A percentile compares a stretch with the other conserved stretches of the same genome.
These are phyloP conservation scores for Lithophane semibrunnea DNA, from an alignment of 2,888 invertebrate species.

Conservation along the genomic window DNA sequence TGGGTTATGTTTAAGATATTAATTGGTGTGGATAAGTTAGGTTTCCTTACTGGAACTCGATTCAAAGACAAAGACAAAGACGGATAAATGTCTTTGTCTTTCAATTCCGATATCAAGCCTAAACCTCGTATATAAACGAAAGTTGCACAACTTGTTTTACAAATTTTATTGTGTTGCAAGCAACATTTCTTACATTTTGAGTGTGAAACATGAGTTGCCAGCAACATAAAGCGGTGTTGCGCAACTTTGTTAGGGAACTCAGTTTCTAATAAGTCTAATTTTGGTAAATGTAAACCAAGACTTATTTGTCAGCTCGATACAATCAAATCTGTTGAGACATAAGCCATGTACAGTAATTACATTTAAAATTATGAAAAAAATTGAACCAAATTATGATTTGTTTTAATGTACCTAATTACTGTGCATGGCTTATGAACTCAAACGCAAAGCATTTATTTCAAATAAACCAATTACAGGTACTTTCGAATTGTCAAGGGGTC, in stretches of 20 bases:
- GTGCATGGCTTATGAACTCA: neutral
- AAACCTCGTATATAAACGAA: neutral
- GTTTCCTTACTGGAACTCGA: neutral
- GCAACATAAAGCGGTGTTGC: neutral
- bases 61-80: neutral
- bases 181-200: neutral
- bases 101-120: neutral
- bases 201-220: neutral
- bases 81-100: too few relatives aligned
- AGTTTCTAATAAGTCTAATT: neutral
- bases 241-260: neutral
- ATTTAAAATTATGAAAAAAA: neutral
- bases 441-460: too few relatives aligned
- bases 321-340: neutral
- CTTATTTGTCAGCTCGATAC: neutral
- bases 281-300: neutral
- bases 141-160: neutral
- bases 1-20: neutral
- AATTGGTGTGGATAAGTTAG: neutral
- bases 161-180: neutral
- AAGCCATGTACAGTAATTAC: neutral
- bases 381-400: neutral
- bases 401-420: neutral
- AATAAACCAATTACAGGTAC: too few relatives aligned
- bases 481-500: too few relatives aligned